phyloP scores from a whole-genome alignment of 2,113 vertebrate species.

The Solenodon paradoxus region DNA sequence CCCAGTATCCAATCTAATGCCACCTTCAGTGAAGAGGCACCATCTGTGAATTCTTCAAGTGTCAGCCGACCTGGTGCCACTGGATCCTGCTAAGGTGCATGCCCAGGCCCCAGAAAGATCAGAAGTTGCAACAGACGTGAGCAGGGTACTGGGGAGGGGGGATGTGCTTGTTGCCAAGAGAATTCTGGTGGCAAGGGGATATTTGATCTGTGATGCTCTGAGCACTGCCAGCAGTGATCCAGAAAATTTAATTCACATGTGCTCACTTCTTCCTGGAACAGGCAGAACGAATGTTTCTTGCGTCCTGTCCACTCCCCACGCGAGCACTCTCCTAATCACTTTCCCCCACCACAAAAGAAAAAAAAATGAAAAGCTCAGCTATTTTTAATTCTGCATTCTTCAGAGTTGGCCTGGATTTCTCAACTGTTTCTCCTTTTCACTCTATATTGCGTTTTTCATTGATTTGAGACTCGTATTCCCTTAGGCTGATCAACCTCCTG shows the following conservation, averaged over 20 bases:
- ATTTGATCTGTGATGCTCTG: background rate
- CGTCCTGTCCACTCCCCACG: background rate
- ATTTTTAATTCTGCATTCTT: slow-evolving; percentile 50
- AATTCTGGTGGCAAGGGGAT: background rate
- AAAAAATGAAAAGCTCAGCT: background rate
- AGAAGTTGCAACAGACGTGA: background rate
- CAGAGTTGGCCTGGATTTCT: slow-evolving; percentile 34
- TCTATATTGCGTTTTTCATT: slow-evolving; percentile 24
- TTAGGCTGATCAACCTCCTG: background rate
- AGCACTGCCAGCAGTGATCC: background rate
- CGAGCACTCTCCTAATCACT: background rate
- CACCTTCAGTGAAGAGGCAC: background rate
- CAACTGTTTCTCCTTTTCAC: background rate
- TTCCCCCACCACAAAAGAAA: background rate
- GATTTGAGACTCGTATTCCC: slow-evolving; percentile 23
- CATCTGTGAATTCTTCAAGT: background rate
- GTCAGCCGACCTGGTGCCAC: background rate
- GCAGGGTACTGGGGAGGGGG: background rate
- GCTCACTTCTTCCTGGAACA: background rate
- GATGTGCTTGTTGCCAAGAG: background rate
- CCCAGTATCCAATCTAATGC: background rate
- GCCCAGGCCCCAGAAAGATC: background rate
- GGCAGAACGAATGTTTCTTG: slow-evolving; percentile 36
- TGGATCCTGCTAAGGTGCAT: background rate
- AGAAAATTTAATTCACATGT: slow-evolving; percentile 26